A percentile compares a stretch with the other conserved stretches of the same genome.
Evolutionary conservation across 2,888 invertebrate species (phyloP).

Genomic region (Spodoptera littoralis): DNA sequence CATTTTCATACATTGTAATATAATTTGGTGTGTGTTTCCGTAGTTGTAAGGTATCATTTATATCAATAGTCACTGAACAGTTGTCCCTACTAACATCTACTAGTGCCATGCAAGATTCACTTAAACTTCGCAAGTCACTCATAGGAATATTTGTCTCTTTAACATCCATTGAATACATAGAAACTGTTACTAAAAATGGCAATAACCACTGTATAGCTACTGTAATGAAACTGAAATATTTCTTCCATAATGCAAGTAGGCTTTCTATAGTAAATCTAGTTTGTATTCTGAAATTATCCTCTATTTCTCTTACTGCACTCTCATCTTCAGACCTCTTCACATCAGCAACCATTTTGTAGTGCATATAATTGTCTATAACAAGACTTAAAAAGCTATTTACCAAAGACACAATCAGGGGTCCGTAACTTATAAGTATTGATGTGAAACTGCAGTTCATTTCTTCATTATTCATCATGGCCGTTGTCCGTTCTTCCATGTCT

Average conservation of each 20-base stretch:
- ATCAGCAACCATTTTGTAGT: constrained; percentile 75
- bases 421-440: constrained; percentile 75
- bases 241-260: constrained; percentile 66
- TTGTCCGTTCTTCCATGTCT: constrained; percentile 68
- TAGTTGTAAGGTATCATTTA: constrained; percentile 64
- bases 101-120: constrained; percentile 74
- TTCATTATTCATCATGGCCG: constrained; percentile 49
- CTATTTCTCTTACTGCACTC: constrained; percentile 69
- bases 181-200: constrained; percentile 73
- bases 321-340: constrained; percentile 71
- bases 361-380: constrained; percentile 82
- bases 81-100: constrained; percentile 69
- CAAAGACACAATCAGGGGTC: constrained; percentile 78
- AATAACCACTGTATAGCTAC: constrained; percentile 79
- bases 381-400: constrained; percentile 82
- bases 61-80: constrained; percentile 58
- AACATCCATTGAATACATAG: constrained; percentile 79
- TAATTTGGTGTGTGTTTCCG: constrained; percentile 70
- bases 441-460: constrained; percentile 69
- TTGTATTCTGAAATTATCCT: constrained; percentile 45
- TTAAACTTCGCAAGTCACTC: constrained; percentile 60
- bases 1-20: constrained; percentile 70
- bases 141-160: constrained; percentile 65
- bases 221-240: constrained; percentile 73
- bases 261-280: constrained; percentile 39